Evolutionary conservation across 2,888 invertebrate genomes (phyloP).

Genomic region (Amorpha juglandis): DNA sequence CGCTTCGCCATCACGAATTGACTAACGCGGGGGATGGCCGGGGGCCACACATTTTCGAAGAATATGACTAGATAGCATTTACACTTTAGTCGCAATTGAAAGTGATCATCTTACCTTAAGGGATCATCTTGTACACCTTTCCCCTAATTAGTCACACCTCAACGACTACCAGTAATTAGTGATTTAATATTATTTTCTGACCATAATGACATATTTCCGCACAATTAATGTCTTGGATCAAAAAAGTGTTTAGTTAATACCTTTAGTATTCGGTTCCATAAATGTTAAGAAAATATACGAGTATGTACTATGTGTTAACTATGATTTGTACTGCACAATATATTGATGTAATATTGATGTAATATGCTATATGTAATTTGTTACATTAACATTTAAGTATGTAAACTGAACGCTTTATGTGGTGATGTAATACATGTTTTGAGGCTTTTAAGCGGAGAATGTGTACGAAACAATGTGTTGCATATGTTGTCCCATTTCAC

Average conservation of each 20-base stretch:
- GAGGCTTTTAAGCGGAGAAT: background rate
- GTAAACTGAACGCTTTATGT: constrained; percentile 23
- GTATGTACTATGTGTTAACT: constrained; percentile 15
- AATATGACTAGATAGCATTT: no score
- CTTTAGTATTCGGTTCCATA: background rate
- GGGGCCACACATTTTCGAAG: no score
- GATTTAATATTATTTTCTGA: background rate
- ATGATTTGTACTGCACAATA: constrained; percentile 20
- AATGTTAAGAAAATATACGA: background rate
- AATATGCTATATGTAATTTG: constrained; percentile 18
- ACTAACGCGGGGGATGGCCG: no score
- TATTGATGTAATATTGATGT: constrained; percentile 20
- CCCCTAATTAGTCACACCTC: no score
- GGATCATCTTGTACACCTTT: no score
- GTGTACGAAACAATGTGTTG: background rate
- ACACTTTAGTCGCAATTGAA: no score
- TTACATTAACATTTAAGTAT: constrained; percentile 21
- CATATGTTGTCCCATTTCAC: background rate
- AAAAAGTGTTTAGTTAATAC: background rate
- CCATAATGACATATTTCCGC: background rate
- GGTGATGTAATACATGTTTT: constrained; percentile 17
- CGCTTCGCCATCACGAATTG: no score
- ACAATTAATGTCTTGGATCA: background rate
- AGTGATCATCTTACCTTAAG: no score
- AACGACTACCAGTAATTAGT: background rate